Evolutionary conservation across 2,888 invertebrate species (phyloP), one percentile per base, ranked within the genome.

Genomic region (Erebia palarica): DNA sequence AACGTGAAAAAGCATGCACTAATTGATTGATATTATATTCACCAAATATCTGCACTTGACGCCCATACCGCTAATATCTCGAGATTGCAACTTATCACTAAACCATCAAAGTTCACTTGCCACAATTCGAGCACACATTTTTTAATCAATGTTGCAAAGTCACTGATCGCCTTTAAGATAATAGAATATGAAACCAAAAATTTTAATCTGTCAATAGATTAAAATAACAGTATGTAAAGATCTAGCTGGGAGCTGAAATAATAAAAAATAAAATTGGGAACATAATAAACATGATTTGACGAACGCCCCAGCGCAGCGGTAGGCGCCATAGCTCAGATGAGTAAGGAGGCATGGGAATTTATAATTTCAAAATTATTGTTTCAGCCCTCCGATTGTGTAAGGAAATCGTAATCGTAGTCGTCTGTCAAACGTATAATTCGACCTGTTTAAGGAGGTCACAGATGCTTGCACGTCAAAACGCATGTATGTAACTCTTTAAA

Each of bases 31-130:
- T 21, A 1, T 13, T 36, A 71, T 81, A 88, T 82, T 89, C 86
- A 90, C 90, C 90, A 90, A 75, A 71, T 84, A 89, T 86, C 87
- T 85, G 77, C 89, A 83, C 76, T 89, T 89, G 78, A 89, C 90
- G 69, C 90, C 90, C 90, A 90, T 90, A 78, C 80, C 74, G 71
- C 67, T 16, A 61, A 57, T n/a, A 9, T 63, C 64, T 69, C 49
- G 51, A 59, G 16, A 44, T 27, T 18, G 10, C 18, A n/a, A 8
- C 21, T 47, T 59, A 49, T n/a, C 68, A 47, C 21, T 18, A 36
- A 18, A 2, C 53, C 55, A 59, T 69, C 61, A 61, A 55, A 21
- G 18, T 7, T 1, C 47, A 49, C 61, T 18, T 1, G 10, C 44
- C 61, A 42, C 42, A 55, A 16, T 55, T 42, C 7, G 36, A 10